Evolutionary conservation across 2,888 invertebrate genomes (phyloP).

Genomic region (Mythimna impura): DNA sequence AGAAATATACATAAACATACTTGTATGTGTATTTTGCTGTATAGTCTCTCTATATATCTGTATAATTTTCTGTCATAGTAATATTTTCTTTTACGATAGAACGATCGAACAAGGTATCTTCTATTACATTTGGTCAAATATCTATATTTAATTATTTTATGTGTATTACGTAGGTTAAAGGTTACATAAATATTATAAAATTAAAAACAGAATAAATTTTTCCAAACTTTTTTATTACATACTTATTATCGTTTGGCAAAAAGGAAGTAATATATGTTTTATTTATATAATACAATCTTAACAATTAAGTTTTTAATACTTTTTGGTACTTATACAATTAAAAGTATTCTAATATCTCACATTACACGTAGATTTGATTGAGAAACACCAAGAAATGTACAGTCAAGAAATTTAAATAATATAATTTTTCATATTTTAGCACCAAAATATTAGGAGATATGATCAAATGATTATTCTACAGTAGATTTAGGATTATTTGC

Average conservation of each 20-base stretch:
- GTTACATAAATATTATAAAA: background rate
- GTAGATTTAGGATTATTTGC: conserved; percentile 29
- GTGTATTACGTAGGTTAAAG: background rate
- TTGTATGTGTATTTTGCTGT: no score
- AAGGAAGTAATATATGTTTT: conserved; percentile 83
- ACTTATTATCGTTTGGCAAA: conserved; percentile 87
- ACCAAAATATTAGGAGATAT: conserved; percentile 84
- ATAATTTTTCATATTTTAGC: conserved; percentile 78
- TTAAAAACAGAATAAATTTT: conserved; percentile 66
- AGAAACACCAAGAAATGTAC: conserved; percentile 66
- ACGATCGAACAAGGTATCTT: no score
- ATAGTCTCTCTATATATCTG: no score
- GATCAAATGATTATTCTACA: conserved; percentile 62
- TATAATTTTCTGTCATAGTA: no score
- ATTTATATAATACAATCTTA: conserved; percentile 76
- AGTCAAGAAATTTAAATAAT: conserved; percentile 62
- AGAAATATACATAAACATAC: no score
- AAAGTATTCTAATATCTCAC: conserved; percentile 69
- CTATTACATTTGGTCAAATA: no score
- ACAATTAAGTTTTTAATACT: conserved; percentile 83
- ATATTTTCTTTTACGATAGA: no score
- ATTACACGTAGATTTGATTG: conserved; percentile 53
- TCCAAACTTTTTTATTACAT: conserved; percentile 84
- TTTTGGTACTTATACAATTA: conserved; percentile 86
- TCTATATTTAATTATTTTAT: no score